Conservation (phyloP, 2,113 vertebrate genomes). For the Nematolebias whitei region DNA sequence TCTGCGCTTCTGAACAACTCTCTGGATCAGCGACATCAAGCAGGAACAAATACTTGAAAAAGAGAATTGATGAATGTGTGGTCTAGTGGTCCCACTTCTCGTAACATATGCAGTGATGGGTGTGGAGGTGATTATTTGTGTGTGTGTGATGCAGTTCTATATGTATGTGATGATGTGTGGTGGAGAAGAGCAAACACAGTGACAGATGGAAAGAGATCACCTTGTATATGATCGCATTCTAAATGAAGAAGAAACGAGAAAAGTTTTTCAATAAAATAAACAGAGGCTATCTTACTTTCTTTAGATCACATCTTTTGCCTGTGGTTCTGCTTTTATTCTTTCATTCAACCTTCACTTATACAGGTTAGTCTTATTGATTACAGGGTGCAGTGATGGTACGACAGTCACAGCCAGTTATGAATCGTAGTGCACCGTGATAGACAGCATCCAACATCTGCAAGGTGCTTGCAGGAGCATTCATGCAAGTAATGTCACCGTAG, state of each 20-base stretch:
- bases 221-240: background rate
- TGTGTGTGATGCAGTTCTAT: conserved; percentile 1
- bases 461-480: too few species aligned
- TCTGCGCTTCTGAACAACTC: background rate
- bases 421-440: too few species aligned
- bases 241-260: background rate
- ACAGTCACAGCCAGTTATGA: too few species aligned
- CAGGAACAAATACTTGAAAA: background rate
- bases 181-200: background rate
- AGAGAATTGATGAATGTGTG: conserved; percentile 29
- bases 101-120: conserved; percentile 1
- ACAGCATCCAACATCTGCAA: too few species aligned
- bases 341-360: too few species aligned
- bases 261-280: background rate
- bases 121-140: conserved; percentile 32
- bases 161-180: conserved; percentile 14
- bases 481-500: too few species aligned
- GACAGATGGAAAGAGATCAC: conserved; percentile 9
- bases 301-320: background rate
- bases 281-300: background rate
- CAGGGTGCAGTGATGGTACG: too few species aligned
- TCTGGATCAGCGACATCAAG: conserved; percentile 1
- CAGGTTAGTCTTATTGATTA: too few species aligned
- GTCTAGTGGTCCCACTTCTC: background rate
- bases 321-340: conserved; percentile 11